Conservation (phyloP, 2,888 invertebrate species). For the Sesia apiformis region DNA sequence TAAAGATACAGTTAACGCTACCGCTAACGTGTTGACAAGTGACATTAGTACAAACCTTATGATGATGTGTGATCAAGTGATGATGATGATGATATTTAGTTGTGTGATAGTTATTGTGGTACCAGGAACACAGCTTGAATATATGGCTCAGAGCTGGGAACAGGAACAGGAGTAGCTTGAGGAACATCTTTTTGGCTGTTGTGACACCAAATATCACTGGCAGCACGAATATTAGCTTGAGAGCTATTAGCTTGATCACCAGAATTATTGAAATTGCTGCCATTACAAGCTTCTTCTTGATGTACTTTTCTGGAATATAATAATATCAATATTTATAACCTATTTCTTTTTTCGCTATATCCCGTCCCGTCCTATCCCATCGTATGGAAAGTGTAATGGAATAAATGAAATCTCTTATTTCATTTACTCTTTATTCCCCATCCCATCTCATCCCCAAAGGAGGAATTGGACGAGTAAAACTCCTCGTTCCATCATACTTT, state of each 20-base stretch:
- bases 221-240: constrained; percentile 86
- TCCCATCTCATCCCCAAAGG: too few species aligned
- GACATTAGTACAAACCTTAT: constrained; percentile 47
- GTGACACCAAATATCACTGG: constrained; percentile 86
- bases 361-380: too few species aligned
- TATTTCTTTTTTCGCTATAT: too few species aligned
- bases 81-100: constrained; percentile 89
- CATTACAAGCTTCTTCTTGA: constrained; percentile 82
- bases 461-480: too few species aligned
- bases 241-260: constrained; percentile 84
- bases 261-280: constrained; percentile 84
- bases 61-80: constrained; percentile 85
- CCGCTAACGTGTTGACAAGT: too few species aligned
- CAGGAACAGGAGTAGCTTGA: constrained; percentile 86
- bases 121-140: constrained; percentile 89
- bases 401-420: too few species aligned
- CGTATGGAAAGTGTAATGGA: too few species aligned
- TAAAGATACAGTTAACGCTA: too few species aligned
- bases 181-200: constrained; percentile 87
- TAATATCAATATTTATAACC: not conserved
- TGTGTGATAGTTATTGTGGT: constrained; percentile 81
- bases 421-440: too few species aligned
- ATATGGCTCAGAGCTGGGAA: constrained; percentile 88
- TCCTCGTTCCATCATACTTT: too few species aligned
- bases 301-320: constrained; percentile 79